Evolutionary conservation across 2,797 vertebrate genomes (phyloP).

Genomic region (Podargus strigoides): DNA sequence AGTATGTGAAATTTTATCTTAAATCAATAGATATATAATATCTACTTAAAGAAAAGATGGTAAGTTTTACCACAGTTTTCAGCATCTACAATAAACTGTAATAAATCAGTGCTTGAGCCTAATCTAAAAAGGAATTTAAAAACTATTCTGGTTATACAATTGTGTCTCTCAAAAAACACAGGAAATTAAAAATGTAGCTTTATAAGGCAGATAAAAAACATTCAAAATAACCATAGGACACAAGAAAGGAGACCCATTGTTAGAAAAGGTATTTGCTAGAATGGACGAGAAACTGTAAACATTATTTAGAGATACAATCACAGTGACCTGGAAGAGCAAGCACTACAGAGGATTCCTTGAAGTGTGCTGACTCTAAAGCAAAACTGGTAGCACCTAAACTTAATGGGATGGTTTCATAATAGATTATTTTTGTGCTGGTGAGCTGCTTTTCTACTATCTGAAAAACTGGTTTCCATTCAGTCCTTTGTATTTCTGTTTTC

Average conservation of each 20-base stretch:
- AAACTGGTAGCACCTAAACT: neutral
- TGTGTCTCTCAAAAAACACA: neutral
- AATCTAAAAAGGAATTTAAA: neutral
- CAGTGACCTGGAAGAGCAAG: neutral
- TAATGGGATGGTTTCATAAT: neutral
- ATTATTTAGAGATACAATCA: constrained; percentile 21
- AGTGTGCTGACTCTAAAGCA: neutral
- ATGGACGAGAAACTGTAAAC: neutral
- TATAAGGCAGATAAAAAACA: neutral
- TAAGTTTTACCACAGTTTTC: neutral
- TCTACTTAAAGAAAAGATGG: neutral
- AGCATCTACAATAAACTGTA: neutral
- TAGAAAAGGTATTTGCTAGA: neutral
- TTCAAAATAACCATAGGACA: neutral
- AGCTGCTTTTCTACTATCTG: neutral
- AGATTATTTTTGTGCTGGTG: neutral
- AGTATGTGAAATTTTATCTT: neutral
- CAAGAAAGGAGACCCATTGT: neutral
- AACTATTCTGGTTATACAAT: constrained; percentile 1
- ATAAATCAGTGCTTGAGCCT: neutral
- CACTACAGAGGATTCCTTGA: neutral
- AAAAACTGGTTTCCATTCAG: neutral
- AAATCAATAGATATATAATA: neutral
- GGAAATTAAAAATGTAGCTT: constrained; percentile 23
- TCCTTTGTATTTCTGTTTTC: neutral